Conservation (phyloP, 2,797 vertebrate genomes). For the Siniperca scherzeri region DNA sequence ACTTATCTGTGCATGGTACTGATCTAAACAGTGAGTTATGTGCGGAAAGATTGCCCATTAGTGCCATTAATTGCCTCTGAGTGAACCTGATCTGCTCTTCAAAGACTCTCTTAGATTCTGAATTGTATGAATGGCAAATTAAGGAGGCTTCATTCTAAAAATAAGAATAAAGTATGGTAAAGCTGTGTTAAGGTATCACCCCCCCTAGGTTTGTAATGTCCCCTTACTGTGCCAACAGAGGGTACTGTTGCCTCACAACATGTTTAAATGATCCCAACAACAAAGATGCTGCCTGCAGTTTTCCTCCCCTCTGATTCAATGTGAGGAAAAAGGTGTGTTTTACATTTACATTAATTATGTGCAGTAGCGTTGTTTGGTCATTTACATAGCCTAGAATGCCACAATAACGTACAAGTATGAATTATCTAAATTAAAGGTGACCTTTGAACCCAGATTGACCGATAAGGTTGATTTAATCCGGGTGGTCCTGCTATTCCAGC, state of each 20-base stretch:
- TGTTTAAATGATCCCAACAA: conserved; percentile 62
- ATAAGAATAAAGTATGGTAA: conserved; percentile 40
- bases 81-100: conserved; percentile 68
- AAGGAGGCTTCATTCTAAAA: conserved; percentile 64
- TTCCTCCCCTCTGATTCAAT: conserved; percentile 7
- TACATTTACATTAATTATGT: conserved; percentile 9
- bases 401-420: neutral
- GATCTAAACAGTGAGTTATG: conserved; percentile 53
- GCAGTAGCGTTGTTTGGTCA: conserved; percentile 13
- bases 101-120: conserved; percentile 61
- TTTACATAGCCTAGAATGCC: neutral
- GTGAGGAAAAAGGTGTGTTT: conserved; percentile 28
- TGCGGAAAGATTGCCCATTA: conserved; percentile 68
- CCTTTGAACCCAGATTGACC: conserved; percentile 8
- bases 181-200: conserved; percentile 31
- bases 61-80: conserved; percentile 68
- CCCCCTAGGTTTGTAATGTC: conserved; percentile 41
- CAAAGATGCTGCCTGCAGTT: conserved; percentile 60
- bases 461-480: neutral
- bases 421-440: conserved; percentile 15
- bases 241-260: conserved; percentile 84
- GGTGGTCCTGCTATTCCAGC: neutral
- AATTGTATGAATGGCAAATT: conserved; percentile 57
- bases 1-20: conserved; percentile 43
- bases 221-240: conserved; percentile 79